Conservation (phyloP, 2,888 invertebrate species). For the Taenaris catops region DNA sequence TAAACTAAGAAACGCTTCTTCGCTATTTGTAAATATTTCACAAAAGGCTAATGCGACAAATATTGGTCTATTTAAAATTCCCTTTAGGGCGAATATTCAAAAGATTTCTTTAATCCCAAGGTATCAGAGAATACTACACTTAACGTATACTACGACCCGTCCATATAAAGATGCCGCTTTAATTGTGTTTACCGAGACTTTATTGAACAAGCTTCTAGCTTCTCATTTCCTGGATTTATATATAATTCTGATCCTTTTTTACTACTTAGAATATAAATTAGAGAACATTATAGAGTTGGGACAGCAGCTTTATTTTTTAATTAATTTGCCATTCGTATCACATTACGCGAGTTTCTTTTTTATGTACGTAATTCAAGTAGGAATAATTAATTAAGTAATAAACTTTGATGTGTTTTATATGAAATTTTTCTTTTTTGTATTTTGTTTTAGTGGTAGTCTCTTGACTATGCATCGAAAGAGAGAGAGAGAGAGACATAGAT, state of each 20-base stretch:
- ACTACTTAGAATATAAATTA: conserved; percentile 24
- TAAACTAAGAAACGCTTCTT: neutral
- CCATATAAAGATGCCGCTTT: conserved; percentile 63
- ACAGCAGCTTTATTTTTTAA: too few species aligned
- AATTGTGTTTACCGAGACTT: conserved; percentile 67
- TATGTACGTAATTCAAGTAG: too few species aligned
- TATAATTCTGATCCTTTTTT: conserved; percentile 34
- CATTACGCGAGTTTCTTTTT: too few species aligned
- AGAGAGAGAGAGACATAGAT: too few species aligned
- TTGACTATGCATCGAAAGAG: too few species aligned
- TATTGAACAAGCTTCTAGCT: conserved; percentile 54
- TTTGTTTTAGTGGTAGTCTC: too few species aligned
- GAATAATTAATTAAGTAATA: too few species aligned
- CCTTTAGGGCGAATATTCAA: conserved; percentile 40
- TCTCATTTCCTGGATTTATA: conserved; percentile 45
- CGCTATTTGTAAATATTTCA: neutral
- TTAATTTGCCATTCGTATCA: too few species aligned
- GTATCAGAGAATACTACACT: conserved; percentile 57
- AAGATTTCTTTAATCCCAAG: conserved; percentile 50
- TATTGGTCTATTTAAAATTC: conserved; percentile 39
- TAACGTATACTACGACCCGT: conserved; percentile 52
- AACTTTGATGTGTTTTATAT: too few species aligned
- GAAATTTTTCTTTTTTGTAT: too few species aligned
- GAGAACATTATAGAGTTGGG: conserved; percentile 3
- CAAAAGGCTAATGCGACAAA: conserved; percentile 5